Evolutionary conservation across 2,113 vertebrate genomes (phyloP), one percentile per base, ranked within the genome.

Genomic region (Emberiza fucata): DNA sequence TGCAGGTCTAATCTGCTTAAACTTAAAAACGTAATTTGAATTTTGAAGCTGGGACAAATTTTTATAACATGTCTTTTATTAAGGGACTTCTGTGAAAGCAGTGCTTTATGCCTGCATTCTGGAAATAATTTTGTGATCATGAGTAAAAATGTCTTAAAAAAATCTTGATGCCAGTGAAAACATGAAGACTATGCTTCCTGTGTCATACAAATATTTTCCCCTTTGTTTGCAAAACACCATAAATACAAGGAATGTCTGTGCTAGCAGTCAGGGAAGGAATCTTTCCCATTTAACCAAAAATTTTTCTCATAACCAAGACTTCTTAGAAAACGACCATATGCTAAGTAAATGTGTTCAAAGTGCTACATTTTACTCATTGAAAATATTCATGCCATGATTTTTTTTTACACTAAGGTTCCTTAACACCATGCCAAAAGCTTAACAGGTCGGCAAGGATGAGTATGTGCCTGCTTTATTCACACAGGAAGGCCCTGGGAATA

Each of bases 271-370:
- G 82, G 76, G 47, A 96, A 94, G 82, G 68, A 97, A 93, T 92
- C 88, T 92, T 96, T 94, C 72, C 90, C 82, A 90, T 96, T 93
- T 94, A 97, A 96, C 91, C 88, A 94, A 95, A 95, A 86, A 61
- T 1, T 60, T 76, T 92, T 95, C 66, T 97, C 78, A 60, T 95
- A 96, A 96, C 95, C 90, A 94, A 88, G 92, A 86, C 45, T 95
- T 86, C 78, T 88, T 78, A 88, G 93, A 84, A 94, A 94, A 96
- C 84, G 6, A 96, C 91, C 92, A 95, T 96, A 96, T 90, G 93
- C 88, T 95, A 90, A 86, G 91, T 92, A 96, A 97, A 97, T 96
- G 95, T 96, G 94, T 96, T 96, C 86, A 39, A 93, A 96, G 96
- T 93, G 88, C 80, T 95, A 94, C 80, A 90, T 96, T 97, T 95